phyloP scores from a whole-genome alignment of 2,888 invertebrate genomes.

The Nomada fabriciana region DNA sequence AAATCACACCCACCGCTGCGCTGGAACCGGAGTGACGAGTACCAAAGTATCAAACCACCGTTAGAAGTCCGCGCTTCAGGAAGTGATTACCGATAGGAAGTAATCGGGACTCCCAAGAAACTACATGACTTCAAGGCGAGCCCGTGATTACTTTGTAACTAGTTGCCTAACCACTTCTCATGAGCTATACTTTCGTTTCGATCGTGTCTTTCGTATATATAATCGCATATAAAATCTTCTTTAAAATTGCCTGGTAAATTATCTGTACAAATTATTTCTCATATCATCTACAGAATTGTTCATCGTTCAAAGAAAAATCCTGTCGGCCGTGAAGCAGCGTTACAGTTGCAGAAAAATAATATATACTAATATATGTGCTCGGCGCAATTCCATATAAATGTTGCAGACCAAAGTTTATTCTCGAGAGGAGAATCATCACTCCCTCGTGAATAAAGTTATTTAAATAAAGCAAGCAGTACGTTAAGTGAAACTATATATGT shows the following conservation, averaged over 20 bases:
- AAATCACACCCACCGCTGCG: not conserved
- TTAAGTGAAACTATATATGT: too few relatives aligned
- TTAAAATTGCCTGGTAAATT: not conserved
- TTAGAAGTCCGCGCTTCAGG: constrained; percentile 11
- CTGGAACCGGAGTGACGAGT: not conserved
- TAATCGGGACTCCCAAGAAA: constrained; percentile 28
- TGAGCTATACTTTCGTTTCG: constrained; percentile 8
- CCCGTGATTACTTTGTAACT: constrained; percentile 25
- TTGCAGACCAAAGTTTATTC: too few relatives aligned
- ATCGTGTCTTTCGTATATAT: not conserved
- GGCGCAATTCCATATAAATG: too few relatives aligned
- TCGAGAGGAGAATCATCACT: too few relatives aligned
- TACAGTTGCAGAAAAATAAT: too few relatives aligned
- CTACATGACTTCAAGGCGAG: constrained; percentile 43
- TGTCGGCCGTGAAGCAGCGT: too few relatives aligned
- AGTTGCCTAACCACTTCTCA: constrained; percentile 7
- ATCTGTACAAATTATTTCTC: too few relatives aligned
- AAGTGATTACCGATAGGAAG: constrained; percentile 41
- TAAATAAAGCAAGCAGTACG: too few relatives aligned
- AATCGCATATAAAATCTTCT: not conserved
- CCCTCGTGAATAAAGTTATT: too few relatives aligned
- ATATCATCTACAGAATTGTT: too few relatives aligned
- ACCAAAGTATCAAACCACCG: not conserved
- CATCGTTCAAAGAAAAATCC: too few relatives aligned
- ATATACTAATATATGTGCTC: too few relatives aligned